A percentile compares a stretch with the other conserved stretches of the same genome.
Conservation (phyloP, 1,140 invertebrate genomes). For the Pemphigus obesinymphae region DNA sequence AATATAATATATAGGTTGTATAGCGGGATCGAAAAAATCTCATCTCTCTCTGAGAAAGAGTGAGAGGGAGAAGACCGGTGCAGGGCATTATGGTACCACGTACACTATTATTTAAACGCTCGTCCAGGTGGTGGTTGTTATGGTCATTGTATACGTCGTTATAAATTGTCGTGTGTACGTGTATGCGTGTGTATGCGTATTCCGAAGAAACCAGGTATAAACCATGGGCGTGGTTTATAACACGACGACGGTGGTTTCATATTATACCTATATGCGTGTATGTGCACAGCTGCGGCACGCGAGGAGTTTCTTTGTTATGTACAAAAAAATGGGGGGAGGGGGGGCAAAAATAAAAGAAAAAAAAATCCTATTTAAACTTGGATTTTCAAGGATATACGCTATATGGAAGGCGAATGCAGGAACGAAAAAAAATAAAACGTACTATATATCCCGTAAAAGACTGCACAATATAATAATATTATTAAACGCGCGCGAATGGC, state of each 20-base stretch:
- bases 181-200: not conserved
- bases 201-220: not conserved
- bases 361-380: not conserved
- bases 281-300: not conserved
- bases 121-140: not conserved
- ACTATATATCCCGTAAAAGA: no score
- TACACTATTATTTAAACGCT: no score
- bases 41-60: no score
- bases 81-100: no score
- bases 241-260: not conserved
- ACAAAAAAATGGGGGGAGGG: not conserved
- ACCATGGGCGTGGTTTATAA: constrained; percentile 8
- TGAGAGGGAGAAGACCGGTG: no score
- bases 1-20: no score
- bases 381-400: not conserved
- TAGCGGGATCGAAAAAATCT: no score
- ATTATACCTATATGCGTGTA: no score
- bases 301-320: not conserved
- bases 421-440: not conserved
- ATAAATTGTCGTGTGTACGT: not conserved
- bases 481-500: no score
- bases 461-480: no score
- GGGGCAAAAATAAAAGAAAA: not conserved
- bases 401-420: not conserved
- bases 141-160: no score